These are phyloP conservation scores for Lycaon pictus DNA, from an alignment of 2,113 vertebrate genomes.

Conservation along the genomic window DNA sequence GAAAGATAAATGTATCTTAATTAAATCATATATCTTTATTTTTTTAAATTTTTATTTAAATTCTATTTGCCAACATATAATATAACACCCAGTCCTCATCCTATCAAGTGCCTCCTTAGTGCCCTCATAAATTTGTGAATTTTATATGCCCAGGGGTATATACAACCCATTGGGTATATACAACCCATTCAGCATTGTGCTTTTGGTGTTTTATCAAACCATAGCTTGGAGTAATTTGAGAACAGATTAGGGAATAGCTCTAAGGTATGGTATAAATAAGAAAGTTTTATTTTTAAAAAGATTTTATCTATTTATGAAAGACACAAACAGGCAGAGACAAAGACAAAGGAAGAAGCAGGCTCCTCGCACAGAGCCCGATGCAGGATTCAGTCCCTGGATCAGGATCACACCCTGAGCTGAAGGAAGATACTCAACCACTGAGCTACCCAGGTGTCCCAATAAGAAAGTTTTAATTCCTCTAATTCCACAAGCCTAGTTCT, in stretches of 20 bases:
- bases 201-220: background rate
- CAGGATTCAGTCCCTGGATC: too few species aligned
- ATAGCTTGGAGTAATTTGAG: conserved; percentile 16
- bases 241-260: background rate
- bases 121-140: background rate
- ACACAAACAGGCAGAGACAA: too few species aligned
- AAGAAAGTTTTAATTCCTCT: background rate
- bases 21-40: background rate
- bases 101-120: too few species aligned
- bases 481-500: conserved; percentile 14
- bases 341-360: too few species aligned
- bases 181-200: background rate
- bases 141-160: background rate
- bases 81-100: too few species aligned
- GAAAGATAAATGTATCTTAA: background rate
- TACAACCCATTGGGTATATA: background rate
- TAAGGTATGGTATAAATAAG: background rate
- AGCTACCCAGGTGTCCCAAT: too few species aligned
- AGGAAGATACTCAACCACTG: too few species aligned
- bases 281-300: background rate
- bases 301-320: too few species aligned
- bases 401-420: too few species aligned
- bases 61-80: too few species aligned
- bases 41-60: too few species aligned
- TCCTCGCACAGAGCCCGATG: too few species aligned